Evolutionary conservation across 2,113 vertebrate genomes (phyloP).

Genomic region (Channa maculata): DNA sequence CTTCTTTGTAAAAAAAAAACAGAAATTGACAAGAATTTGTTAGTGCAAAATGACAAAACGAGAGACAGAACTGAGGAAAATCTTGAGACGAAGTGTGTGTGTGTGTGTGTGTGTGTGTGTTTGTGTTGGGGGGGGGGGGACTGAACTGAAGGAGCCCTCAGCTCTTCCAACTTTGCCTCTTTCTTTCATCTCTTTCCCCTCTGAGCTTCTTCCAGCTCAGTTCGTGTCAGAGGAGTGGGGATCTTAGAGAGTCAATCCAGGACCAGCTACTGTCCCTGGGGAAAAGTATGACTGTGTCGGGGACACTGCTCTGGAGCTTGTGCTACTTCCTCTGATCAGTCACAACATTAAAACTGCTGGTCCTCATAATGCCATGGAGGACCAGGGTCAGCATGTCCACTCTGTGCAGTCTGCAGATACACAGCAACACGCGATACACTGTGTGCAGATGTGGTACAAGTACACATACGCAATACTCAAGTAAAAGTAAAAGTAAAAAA

Average conservation of each 20-base stretch:
- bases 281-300: slow-evolving; percentile 1
- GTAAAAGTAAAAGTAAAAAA: too few relatives aligned
- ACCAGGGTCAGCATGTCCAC: too few relatives aligned
- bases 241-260: slow-evolving; percentile 55
- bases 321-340: neutral
- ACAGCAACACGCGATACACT: too few relatives aligned
- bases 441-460: too few relatives aligned
- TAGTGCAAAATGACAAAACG: slow-evolving; percentile 33
- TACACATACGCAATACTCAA: too few relatives aligned
- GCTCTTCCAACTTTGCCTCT: slow-evolving; percentile 28
- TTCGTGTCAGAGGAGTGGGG: slow-evolving; percentile 39
- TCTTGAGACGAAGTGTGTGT: slow-evolving; percentile 1
- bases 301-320: slow-evolving; percentile 25
- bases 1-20: neutral
- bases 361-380: too few relatives aligned
- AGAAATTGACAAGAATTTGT: slow-evolving; percentile 33
- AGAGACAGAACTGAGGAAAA: slow-evolving; percentile 14
- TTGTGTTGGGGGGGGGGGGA: too few relatives aligned
- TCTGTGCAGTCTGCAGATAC: too few relatives aligned
- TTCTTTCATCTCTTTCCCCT: slow-evolving; percentile 68
- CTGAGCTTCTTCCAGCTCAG: slow-evolving; percentile 64
- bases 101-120: too few relatives aligned
- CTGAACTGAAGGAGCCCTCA: slow-evolving; percentile 45
- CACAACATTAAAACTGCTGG: too few relatives aligned
- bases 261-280: slow-evolving; percentile 41